Evolutionary conservation across 1,140 invertebrate species (phyloP), one percentile per base, ranked within the genome.

Genomic region (Heliconius congener): DNA sequence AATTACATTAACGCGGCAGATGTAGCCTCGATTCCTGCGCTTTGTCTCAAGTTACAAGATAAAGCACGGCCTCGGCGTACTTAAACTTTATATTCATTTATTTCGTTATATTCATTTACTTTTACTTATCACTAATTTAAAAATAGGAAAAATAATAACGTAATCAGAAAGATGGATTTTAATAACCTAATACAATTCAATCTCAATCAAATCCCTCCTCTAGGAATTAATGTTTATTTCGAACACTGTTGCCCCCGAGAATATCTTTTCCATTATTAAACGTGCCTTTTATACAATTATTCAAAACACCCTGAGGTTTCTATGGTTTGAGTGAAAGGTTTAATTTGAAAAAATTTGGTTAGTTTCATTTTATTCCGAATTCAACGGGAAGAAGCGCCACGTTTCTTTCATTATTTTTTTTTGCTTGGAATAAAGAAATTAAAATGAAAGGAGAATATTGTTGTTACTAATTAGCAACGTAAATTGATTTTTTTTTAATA

Each of bases 101-200:
- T 2, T 30, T 30, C 6, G 34, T 8, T 37, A 34, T 34, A 34
- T 34, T 11, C 39, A 42, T 42, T 42, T 42, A 42, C 1, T 42
- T 42, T 9, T 42, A 13, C 0, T 13, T 42, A 13, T 46, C 42
- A 46, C 42, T 11, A 46, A 46, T 46, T 46, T 9, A 80, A 80
- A 80, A 85, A 86, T 82, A 77, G 77, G 81, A 86, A 84, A 85
- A 84, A 77, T 30, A 30, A 81, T 77, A 66, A 27, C n/a, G 1
- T 77, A 37, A 52, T 81, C 60, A 23, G 73, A 81, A 83, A 88
- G 83, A 84, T 85, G 81, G 85, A 86, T 87, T 88, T 86, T 84
- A 84, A 87, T 87, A 83, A 85, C 80, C 83, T 85, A 83, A 87
- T 87, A 87, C 85, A 87, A 88, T 88, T 87, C 83, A 85, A 87